Conservation (phyloP, 2,888 invertebrate genomes). For the Mesoligia furuncula region DNA sequence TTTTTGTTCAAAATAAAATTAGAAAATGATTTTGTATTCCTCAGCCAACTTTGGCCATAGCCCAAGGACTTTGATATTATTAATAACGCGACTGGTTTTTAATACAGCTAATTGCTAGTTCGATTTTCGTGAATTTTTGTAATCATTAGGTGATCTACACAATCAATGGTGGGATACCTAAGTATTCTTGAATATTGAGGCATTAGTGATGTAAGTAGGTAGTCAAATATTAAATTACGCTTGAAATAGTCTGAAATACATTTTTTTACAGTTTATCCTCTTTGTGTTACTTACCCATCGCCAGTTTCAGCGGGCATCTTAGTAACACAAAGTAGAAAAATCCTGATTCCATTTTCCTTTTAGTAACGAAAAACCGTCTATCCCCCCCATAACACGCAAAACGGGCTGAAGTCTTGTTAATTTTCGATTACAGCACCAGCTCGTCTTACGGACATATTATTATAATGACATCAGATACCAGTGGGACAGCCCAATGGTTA, state of each 20-base stretch:
- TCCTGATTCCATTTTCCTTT: not conserved
- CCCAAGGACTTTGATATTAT: constrained; percentile 20
- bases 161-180: not conserved
- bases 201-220: not conserved
- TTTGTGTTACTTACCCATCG: not conserved
- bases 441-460: constrained; percentile 36
- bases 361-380: constrained; percentile 5
- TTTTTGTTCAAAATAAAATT: constrained; percentile 9
- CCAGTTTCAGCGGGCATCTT: not conserved
- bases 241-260: not conserved
- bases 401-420: constrained; percentile 33
- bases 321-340: constrained; percentile 12
- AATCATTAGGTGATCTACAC: not conserved
- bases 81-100: not conserved
- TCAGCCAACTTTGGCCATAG: not conserved
- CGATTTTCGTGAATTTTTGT: not conserved
- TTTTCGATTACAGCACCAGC: constrained; percentile 30
- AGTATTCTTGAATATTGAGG: not conserved
- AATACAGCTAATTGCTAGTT: not conserved
- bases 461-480: constrained; percentile 34
- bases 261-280: not conserved
- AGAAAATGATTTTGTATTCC: constrained; percentile 14
- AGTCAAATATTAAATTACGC: not conserved
- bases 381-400: constrained; percentile 15
- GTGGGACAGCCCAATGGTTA: constrained; percentile 7